Base-by-base conservation (phyloP, 2,113 vertebrate genomes). In the Oncorhynchus masou region DNA sequence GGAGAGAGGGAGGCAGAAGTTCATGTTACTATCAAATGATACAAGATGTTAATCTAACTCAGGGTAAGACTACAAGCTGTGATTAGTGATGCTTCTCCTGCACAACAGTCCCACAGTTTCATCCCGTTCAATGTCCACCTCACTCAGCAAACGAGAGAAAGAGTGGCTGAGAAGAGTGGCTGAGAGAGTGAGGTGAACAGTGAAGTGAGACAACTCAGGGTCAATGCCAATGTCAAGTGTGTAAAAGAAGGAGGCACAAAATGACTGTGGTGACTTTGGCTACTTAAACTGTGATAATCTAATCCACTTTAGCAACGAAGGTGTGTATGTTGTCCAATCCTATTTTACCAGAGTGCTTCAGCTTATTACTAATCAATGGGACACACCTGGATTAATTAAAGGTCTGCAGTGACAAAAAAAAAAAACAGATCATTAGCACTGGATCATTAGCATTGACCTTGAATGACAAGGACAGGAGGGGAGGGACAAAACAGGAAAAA, bases 211-310 rank as follows among this genome's bases (percentile, higher is more conserved):
- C 5, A 81, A 15, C 39, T 77, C 29, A 80, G 54, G 70, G 70
- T 76, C 78, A 83, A 84, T 69, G 83, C 83, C 86, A 83, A 87
- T 86, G 12, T 31, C 16, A 29, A 20, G 25, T 22, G 59, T n/a
- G 59, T 7, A 62, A n/a, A 11, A 60, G 34, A n/a, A 62, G 59
- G 59, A 54, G 51, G n/a, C 59, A 62, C 5, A 22, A 62, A 6
- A n/a, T 62, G 59, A 22, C 59, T 62, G 59, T 24, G 59, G 20
- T 62, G 59, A n/a, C 57, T 19, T 67, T 39, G 13, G 27, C 4
- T 67, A 29, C 19, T 24, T n/a, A 5, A 5, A 57, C 51, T 57
- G 19, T 57, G 57, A 29, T 22, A 20, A 20, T 75, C 84, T 45
- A 45, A 45, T 45, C 39, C 39, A 45, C 8, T 45, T 45, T 49